These are phyloP conservation scores for Macrosoma leucophasiata DNA, from an alignment of 2,888 invertebrate species.

Conservation along the genomic window DNA sequence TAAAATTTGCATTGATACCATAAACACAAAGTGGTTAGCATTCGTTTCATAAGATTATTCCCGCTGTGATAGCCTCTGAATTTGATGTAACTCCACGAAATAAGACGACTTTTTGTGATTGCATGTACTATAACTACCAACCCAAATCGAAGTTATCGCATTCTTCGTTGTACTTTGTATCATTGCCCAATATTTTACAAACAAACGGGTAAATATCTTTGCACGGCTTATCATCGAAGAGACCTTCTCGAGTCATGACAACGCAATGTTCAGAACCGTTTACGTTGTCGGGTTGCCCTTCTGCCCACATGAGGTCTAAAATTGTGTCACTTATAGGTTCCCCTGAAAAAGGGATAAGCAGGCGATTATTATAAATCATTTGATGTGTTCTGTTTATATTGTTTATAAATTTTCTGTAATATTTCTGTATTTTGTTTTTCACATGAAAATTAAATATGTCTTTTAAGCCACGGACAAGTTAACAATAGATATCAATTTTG, in stretches of 20 bases:
- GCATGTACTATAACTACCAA: conserved; percentile 22
- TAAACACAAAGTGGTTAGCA: no score
- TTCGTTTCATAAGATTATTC: no score
- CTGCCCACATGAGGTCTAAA: conserved; percentile 40
- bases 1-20: no score
- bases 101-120: no score
- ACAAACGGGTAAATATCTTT: conserved; percentile 39
- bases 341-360: conserved; percentile 28
- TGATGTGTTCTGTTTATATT: neutral
- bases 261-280: conserved; percentile 40
- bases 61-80: no score
- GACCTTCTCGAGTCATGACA: conserved; percentile 44
- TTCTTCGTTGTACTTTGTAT: conserved; percentile 33
- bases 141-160: conserved; percentile 40
- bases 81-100: no score
- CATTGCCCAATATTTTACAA: conserved; percentile 40
- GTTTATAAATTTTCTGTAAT: no score
- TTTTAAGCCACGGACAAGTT: no score
- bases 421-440: no score
- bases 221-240: conserved; percentile 41
- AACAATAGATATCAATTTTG: no score
- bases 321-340: conserved; percentile 37
- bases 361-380: neutral
- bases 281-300: conserved; percentile 37
- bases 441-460: no score